Evolutionary conservation across 2,888 invertebrate genomes (phyloP).

Genomic region (Scaptomyza reducta): DNA sequence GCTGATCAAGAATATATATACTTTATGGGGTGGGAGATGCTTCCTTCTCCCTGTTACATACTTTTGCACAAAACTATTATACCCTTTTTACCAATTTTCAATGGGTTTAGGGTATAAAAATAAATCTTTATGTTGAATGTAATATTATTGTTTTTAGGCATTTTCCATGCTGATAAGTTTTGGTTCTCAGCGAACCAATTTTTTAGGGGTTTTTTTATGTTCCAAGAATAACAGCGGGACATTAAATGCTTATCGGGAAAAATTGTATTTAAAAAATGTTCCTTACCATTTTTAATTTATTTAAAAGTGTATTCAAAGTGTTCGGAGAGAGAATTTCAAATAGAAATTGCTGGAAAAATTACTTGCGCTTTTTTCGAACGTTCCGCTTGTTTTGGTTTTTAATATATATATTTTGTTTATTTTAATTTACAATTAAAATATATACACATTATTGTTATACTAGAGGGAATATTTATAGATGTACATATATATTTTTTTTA

Average conservation of each 20-base stretch:
- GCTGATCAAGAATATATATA: no score
- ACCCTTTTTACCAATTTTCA: no score
- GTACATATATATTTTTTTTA: constrained; percentile 8
- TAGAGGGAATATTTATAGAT: constrained; percentile 1
- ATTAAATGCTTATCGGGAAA: not conserved
- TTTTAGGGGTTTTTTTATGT: not conserved
- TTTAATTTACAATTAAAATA: no score
- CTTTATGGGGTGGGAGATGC: no score
- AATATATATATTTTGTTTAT: no score
- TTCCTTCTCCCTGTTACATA: no score
- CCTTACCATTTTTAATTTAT: not conserved
- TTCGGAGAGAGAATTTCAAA: not conserved
- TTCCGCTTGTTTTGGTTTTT: constrained; percentile 19
- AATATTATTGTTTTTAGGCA: constrained; percentile 4
- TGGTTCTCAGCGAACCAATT: not conserved
- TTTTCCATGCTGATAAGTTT: constrained; percentile 41
- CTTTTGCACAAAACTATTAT: no score
- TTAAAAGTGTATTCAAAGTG: not conserved
- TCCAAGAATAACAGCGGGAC: not conserved
- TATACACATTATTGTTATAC: constrained; percentile 19
- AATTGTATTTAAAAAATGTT: not conserved
- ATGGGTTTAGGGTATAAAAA: not conserved
- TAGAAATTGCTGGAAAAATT: constrained; percentile 44
- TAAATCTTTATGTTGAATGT: not conserved
- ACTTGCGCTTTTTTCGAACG: constrained; percentile 58